A percentile compares a stretch with the other conserved stretches of the same genome.
These are phyloP conservation scores for Mythimna impura DNA, from an alignment of 2,888 invertebrate genomes.

Conservation along the genomic window DNA sequence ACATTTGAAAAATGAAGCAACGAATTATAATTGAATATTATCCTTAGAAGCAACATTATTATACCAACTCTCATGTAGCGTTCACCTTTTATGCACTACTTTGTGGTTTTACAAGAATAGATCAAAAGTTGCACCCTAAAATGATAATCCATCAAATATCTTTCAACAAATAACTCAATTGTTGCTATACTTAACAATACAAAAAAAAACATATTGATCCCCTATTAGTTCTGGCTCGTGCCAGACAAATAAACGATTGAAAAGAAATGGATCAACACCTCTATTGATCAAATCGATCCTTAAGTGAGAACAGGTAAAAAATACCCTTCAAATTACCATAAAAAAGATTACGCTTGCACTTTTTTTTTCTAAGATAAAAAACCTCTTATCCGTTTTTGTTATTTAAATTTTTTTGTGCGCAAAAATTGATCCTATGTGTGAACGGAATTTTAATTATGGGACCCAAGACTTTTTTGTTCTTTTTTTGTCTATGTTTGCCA, in stretches of 20 bases:
- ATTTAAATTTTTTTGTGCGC: constrained; percentile 60
- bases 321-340: constrained; percentile 42
- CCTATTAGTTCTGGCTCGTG: constrained; percentile 66
- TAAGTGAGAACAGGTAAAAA: constrained; percentile 62
- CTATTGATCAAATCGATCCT: constrained; percentile 69
- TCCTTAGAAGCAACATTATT: no score
- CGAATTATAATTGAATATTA: no score
- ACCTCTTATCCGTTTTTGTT: constrained; percentile 68
- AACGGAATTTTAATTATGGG: constrained; percentile 73
- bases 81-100: not conserved
- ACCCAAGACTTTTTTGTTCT: constrained; percentile 59
- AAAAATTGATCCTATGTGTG: constrained; percentile 73
- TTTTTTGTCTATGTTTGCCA: constrained; percentile 72
- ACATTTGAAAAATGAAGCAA: no score
- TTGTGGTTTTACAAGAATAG: not conserved
- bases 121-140: constrained; percentile 16
- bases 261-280: constrained; percentile 65
- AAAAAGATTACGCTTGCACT: constrained; percentile 58
- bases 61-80: no score
- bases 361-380: constrained; percentile 59
- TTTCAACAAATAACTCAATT: constrained; percentile 15
- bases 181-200: constrained; percentile 7
- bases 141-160: not conserved
- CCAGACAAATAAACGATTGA: constrained; percentile 53
- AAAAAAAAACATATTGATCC: constrained; percentile 52